Conservation (phyloP, 30 jellyfish, hydroid and myxozoan species). For the Rhopilema esculentum region DNA sequence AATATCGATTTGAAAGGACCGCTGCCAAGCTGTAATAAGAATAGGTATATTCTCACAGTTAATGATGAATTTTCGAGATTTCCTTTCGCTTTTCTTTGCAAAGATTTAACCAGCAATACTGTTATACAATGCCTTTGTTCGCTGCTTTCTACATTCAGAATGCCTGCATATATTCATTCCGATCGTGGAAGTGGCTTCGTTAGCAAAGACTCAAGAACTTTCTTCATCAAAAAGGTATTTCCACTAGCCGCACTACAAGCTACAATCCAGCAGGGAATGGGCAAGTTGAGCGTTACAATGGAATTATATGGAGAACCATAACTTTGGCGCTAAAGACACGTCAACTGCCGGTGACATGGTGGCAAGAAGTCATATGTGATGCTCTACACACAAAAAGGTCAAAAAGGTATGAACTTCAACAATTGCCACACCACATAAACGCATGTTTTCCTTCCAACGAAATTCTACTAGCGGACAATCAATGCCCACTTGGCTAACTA, state of each 20-base stretch:
- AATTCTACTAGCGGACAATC: slow-evolving; percentile 61
- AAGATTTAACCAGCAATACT: slow-evolving; percentile 21
- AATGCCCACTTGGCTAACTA: slow-evolving; percentile 59
- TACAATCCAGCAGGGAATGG: slow-evolving; percentile 75
- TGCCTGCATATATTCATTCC: slow-evolving; percentile 68
- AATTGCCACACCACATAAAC: slow-evolving; percentile 81
- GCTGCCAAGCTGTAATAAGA: slow-evolving; percentile 7
- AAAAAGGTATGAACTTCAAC: not conserved
- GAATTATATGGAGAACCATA: slow-evolving; percentile 73
- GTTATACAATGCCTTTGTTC: slow-evolving; percentile 34
- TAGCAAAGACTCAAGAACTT: slow-evolving; percentile 19
- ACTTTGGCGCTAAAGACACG: slow-evolving; percentile 53
- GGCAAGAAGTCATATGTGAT: slow-evolving; percentile 78
- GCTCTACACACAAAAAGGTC: slow-evolving; percentile 76
- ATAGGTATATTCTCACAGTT: slow-evolving; percentile 35
- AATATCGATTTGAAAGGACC: slow-evolving; percentile 69
- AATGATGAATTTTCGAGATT: slow-evolving; percentile 42
- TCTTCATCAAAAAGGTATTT: slow-evolving; percentile 3
- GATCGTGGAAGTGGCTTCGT: slow-evolving; percentile 48
- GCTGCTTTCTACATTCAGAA: slow-evolving; percentile 57
- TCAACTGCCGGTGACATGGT: slow-evolving; percentile 17
- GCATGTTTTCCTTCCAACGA: slow-evolving; percentile 64
- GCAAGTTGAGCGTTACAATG: slow-evolving; percentile 73
- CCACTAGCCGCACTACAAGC: slow-evolving; percentile 60
- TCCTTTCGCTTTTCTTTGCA: slow-evolving; percentile 58